Evolutionary conservation across 35 echinoderm and acorn worm genomes (phyloP).

Genomic region (Apostichopus californicus): DNA sequence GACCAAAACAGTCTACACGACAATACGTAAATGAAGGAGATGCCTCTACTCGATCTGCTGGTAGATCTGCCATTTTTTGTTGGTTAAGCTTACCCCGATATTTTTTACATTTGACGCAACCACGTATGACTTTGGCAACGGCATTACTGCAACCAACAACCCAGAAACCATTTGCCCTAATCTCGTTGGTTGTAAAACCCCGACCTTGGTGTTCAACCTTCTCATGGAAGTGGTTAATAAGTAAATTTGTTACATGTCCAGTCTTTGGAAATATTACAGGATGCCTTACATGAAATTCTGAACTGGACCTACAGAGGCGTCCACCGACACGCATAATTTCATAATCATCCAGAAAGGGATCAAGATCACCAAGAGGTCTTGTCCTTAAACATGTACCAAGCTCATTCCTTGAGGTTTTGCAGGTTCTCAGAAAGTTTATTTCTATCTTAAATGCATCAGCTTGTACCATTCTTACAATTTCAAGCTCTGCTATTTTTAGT

Average conservation of each 20-base stretch:
- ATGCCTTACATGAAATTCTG: constrained; percentile 56
- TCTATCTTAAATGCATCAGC: constrained; percentile 30
- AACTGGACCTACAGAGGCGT: constrained; percentile 36
- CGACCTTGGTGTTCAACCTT: constrained; percentile 60
- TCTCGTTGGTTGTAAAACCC: constrained; percentile 51
- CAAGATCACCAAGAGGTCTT: background rate
- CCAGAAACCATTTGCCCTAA: constrained; percentile 62
- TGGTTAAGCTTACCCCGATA: background rate
- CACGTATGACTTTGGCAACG: constrained; percentile 43
- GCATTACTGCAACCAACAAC: constrained; percentile 58
- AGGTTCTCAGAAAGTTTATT: background rate
- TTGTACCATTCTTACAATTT: constrained; percentile 30
- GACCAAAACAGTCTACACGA: background rate
- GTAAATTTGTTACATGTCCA: constrained; percentile 32
- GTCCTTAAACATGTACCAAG: no score
- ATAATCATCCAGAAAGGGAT: constrained; percentile 68
- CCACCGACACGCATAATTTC: constrained; percentile 68
- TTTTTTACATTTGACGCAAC: constrained; percentile 56
- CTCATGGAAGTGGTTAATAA: constrained; percentile 8
- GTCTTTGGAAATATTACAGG: constrained; percentile 61
- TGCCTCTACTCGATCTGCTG: constrained; percentile 6
- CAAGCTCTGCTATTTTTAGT: background rate
- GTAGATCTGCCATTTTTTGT: constrained; percentile 28
- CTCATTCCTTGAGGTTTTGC: no score
- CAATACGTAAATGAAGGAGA: constrained; percentile 33